Evolutionary conservation across 1,140 invertebrate genomes (phyloP), one percentile per base, ranked within the genome.

Genomic region (Eupristina koningsbergeri): DNA sequence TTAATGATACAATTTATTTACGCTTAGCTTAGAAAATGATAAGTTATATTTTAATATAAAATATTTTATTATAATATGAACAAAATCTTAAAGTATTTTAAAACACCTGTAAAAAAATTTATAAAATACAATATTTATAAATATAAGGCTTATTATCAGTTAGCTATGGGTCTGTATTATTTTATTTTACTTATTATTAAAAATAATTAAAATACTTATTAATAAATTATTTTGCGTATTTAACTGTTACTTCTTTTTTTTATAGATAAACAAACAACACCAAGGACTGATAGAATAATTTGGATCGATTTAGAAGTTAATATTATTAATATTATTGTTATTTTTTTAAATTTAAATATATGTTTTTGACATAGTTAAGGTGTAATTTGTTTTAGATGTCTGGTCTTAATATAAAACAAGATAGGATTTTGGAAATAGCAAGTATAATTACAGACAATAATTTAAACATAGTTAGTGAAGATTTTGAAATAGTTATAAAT

Each of bases 391-490:
- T 89, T 85, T 39, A 92, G 91, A 88, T 92, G 87, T 89, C 88
- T 53, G 95, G 95, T 13, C 90, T 99, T 17, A 94, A 98, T 91
- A 89, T 96, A 69, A 93, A 95, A 0, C 95, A 93, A 85, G 95
- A 97, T 90, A 94, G 95, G 84, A 97, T 99, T 36, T 90, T 99
- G 86, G 98, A 99, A 93, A 94, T 98, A 82, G 96, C 97, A 0
- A 97, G 97, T 90, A 88, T 99, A 45, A 93, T 99, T 36, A 99
- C 98, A 0, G 97, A 98, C 91, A 92, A 92, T 13, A 87, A 98
- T 74, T 91, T 99, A 5, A 96, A 97, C 86, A 92, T 97, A 11
- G 90, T 98, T 53, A 96, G 95, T 36, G 94, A 97, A 89, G 95
- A 95, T 67, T 95, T 96, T 8, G 93, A 96, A 89, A 90, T 98